Percentiles rank a stretch among this genome's conserved stretches.
Conservation (phyloP, 2,797 vertebrate species). For the Sebastes cheni region DNA sequence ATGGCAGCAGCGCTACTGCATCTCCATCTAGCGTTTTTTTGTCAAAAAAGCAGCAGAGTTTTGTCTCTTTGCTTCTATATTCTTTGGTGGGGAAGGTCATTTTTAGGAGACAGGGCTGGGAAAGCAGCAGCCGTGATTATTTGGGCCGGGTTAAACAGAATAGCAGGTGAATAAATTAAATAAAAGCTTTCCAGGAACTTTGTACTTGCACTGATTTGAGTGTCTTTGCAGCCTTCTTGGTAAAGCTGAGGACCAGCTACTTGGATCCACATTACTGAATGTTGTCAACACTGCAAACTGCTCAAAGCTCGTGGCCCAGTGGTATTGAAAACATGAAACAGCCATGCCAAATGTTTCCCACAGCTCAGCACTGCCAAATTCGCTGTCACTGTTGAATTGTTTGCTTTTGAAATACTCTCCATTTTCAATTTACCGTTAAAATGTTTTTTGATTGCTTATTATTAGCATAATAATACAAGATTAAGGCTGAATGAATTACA, state of each 20-base stretch:
- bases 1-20: no score
- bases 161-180: not conserved
- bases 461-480: slow-evolving; percentile 62
- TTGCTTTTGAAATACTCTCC: slow-evolving; percentile 23
- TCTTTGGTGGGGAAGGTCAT: no score
- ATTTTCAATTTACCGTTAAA: slow-evolving; percentile 47
- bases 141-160: not conserved
- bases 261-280: not conserved
- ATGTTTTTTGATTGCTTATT: slow-evolving; percentile 49
- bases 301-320: not conserved
- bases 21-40: no score
- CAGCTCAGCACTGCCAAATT: not conserved
- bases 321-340: slow-evolving; percentile 2
- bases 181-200: not conserved
- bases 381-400: slow-evolving; percentile 11
- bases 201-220: not conserved
- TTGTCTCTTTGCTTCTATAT: no score
- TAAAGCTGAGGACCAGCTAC: not conserved
- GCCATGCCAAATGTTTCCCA: not conserved
- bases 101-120: no score
- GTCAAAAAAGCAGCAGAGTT: no score
- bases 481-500: slow-evolving; percentile 51
- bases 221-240: not conserved
- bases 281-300: not conserved
- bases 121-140: not conserved